Percentiles rank a stretch among this genome's conserved stretches.
Conservation (phyloP, 2,113 vertebrate genomes). For the Osmerus eperlanus region DNA sequence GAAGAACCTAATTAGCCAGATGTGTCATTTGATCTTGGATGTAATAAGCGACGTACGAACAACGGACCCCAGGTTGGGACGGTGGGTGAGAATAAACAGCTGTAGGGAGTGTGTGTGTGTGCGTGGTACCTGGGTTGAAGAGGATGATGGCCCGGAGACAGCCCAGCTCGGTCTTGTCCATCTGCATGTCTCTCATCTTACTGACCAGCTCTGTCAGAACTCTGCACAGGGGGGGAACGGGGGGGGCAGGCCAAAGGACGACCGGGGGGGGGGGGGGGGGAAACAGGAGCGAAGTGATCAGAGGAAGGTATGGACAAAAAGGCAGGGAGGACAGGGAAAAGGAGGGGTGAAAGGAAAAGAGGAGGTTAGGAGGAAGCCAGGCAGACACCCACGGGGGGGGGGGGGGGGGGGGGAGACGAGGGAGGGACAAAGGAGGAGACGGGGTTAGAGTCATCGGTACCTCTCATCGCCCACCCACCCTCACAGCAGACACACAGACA, state of each 20-base stretch:
- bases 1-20: too few relatives aligned
- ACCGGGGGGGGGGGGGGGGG: background rate
- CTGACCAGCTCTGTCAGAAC: constrained; percentile 79
- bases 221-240: constrained; percentile 55
- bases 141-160: constrained; percentile 92
- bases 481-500: too few relatives aligned
- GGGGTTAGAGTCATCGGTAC: background rate
- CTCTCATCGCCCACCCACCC: too few relatives aligned
- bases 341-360: constrained; percentile 8
- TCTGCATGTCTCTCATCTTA: constrained; percentile 84
- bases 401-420: background rate
- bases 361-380: background rate
- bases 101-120: background rate
- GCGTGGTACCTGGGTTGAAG: constrained; percentile 82
- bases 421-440: background rate
- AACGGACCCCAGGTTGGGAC: too few relatives aligned
- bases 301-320: background rate
- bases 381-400: background rate
- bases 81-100: background rate
- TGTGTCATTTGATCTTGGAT: too few relatives aligned
- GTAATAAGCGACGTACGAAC: too few relatives aligned
- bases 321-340: background rate
- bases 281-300: background rate
- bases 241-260: background rate
- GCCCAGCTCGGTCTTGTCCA: constrained; percentile 82